Evolutionary conservation across 2,797 vertebrate species (phyloP).

Genomic region (Chloroceryle amazona): DNA sequence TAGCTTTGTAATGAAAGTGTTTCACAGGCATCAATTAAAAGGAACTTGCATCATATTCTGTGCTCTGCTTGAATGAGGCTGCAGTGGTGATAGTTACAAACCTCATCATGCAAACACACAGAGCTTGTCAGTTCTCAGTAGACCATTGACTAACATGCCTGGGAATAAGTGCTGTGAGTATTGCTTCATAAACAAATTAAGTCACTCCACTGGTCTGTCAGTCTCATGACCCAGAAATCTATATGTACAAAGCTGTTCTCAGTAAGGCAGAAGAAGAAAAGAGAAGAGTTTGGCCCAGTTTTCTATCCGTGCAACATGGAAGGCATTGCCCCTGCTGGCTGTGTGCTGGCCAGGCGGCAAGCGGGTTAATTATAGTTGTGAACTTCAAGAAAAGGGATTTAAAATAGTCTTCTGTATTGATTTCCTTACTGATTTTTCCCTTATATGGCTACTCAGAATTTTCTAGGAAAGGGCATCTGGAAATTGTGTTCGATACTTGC

Average conservation of each 20-base stretch:
- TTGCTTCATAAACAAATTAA: conserved; percentile 29
- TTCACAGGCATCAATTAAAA: conserved; percentile 1
- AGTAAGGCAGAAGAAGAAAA: not conserved
- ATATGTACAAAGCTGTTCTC: not conserved
- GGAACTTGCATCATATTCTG: not conserved
- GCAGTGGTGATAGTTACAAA: not conserved
- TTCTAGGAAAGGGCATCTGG: not conserved
- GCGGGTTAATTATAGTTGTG: not conserved
- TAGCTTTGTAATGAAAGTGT: not conserved
- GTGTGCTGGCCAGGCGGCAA: not conserved
- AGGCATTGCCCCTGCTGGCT: not conserved
- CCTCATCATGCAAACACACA: not conserved
- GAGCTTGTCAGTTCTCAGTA: conserved; percentile 10
- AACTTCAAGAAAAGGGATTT: not conserved
- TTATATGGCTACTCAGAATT: not conserved
- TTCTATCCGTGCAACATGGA: accelerated
- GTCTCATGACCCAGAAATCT: conserved; percentile 35
- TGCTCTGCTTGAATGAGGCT: not conserved
- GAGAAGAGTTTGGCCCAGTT: not conserved
- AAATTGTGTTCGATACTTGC: not conserved
- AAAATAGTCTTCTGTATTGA: not conserved
- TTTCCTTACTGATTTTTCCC: not conserved
- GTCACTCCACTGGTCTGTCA: conserved; percentile 43
- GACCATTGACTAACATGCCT: conserved; percentile 7
- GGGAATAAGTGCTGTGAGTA: conserved; percentile 30